These are phyloP conservation scores for Ancistrus triradiatus DNA, from an alignment of 2,113 vertebrate species.

Conservation along the genomic window DNA sequence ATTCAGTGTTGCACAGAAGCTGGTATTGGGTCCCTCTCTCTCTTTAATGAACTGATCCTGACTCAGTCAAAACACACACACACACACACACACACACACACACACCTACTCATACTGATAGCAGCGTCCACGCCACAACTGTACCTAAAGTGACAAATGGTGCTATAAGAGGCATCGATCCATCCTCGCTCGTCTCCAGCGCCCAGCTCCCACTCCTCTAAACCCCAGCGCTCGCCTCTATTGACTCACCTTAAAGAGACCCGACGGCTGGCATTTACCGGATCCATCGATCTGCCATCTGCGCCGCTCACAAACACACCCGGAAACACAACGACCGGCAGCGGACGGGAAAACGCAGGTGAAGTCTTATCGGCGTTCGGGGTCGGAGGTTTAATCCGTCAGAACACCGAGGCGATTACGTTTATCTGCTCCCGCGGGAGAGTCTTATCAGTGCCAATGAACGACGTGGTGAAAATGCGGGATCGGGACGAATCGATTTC, in stretches of 20 bases:
- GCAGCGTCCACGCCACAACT: background rate
- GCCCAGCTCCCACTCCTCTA: conserved; percentile 4
- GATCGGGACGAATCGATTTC: too few relatives aligned
- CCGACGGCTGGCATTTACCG: conserved; percentile 40
- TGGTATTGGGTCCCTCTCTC: background rate
- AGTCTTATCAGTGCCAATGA: too few relatives aligned
- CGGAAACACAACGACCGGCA: too few relatives aligned
- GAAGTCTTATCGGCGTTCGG: too few relatives aligned
- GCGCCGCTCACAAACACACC: background rate
- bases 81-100: background rate
- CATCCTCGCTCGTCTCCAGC: conserved; percentile 17
- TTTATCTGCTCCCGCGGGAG: too few relatives aligned
- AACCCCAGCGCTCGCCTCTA: conserved; percentile 25
- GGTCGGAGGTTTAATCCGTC: too few relatives aligned
- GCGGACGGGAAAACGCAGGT: too few relatives aligned
- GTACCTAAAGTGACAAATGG: conserved; percentile 33
- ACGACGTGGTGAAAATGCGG: too few relatives aligned
- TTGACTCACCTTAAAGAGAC: conserved; percentile 39
- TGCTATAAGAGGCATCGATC: conserved; percentile 37
- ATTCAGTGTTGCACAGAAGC: too few relatives aligned
- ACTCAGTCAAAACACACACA: background rate
- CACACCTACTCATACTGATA: background rate
- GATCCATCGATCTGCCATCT: conserved; percentile 37
- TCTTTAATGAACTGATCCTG: background rate
- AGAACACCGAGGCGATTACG: too few relatives aligned